A percentile compares a stretch with the other conserved stretches of the same genome.
Evolutionary conservation across 2,797 vertebrate genomes (phyloP).

Genomic region (Enoplosus armatus): DNA sequence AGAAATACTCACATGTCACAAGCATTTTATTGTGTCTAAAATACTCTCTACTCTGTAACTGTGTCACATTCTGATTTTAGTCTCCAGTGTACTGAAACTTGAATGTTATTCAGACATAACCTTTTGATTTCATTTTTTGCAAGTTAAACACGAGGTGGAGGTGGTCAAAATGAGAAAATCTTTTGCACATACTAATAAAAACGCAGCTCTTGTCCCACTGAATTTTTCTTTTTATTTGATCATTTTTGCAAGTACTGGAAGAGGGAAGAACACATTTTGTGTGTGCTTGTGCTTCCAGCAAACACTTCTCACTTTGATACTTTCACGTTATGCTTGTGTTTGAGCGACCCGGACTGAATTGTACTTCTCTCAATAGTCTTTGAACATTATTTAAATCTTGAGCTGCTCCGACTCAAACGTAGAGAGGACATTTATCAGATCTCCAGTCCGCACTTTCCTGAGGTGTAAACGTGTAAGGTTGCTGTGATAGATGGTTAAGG

Average conservation of each 20-base stretch:
- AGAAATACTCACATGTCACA: neutral
- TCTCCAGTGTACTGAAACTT: neutral
- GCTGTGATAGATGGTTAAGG: conserved; percentile 37
- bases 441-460: conserved; percentile 1
- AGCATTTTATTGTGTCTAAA: neutral
- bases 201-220: neutral
- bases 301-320: conserved; percentile 17
- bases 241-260: conserved; percentile 7
- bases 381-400: conserved; percentile 21
- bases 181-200: neutral
- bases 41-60: conserved; percentile 1
- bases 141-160: neutral
- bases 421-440: conserved; percentile 22
- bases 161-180: neutral
- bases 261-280: conserved; percentile 1
- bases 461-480: conserved; percentile 26
- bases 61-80: conserved; percentile 26
- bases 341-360: neutral
- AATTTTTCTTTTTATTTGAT: neutral
- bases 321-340: conserved; percentile 19
- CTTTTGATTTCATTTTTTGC: neutral
- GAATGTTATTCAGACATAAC: conserved; percentile 11
- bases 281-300: neutral
- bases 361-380: conserved; percentile 8
- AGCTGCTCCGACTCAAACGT: conserved; percentile 15